Conservation (phyloP, 2,113 vertebrate species). For the Merops nubicus region DNA sequence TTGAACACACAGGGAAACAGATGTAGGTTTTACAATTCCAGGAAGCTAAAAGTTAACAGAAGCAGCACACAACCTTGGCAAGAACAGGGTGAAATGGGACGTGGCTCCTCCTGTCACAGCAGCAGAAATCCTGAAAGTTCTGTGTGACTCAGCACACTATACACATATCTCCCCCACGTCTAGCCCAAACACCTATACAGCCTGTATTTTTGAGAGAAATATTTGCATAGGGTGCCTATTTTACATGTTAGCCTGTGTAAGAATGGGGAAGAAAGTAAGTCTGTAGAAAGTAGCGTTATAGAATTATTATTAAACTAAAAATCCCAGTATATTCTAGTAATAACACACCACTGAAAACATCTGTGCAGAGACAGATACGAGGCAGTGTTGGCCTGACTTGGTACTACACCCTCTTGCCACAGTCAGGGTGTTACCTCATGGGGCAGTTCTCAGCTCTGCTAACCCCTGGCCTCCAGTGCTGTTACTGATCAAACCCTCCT, state of each 20-base stretch:
- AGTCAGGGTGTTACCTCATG: background rate
- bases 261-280: background rate
- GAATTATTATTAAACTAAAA: background rate
- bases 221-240: background rate
- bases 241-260: background rate
- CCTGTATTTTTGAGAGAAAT: background rate
- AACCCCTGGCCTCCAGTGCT: rapidly evolving
- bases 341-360: background rate
- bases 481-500: background rate
- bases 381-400: no score
- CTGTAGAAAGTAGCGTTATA: background rate
- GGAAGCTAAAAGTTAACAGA: slow-evolving; percentile 12
- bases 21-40: background rate
- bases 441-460: background rate
- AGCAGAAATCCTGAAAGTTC: background rate
- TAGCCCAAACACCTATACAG: background rate
- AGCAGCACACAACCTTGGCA: background rate
- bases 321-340: background rate
- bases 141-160: rapidly evolving
- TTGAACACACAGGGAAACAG: background rate
- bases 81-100: background rate
- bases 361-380: no score
- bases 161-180: background rate
- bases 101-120: background rate
- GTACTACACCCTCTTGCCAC: background rate